phyloP scores from a whole-genome alignment of 1,140 invertebrate species.

The Megalopta genalis region DNA sequence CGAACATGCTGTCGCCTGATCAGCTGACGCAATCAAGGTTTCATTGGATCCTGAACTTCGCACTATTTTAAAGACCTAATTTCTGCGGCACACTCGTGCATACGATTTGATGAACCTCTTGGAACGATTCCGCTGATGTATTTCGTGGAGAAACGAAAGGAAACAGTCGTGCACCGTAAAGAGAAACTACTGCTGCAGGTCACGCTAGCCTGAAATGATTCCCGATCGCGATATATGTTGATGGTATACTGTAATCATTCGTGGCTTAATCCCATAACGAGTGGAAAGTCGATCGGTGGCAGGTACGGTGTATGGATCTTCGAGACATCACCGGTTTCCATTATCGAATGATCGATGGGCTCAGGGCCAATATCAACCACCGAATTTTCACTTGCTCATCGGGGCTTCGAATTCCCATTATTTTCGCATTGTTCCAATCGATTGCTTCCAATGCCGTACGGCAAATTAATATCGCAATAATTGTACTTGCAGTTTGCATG shows the following conservation, averaged over 20 bases:
- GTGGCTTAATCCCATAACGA: constrained; percentile 72
- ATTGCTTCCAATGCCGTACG: background rate
- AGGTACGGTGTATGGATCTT: constrained; percentile 71
- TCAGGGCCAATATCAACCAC: constrained; percentile 52
- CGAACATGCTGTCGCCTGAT: too few species aligned
- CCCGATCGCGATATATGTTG: constrained; percentile 45
- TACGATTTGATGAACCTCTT: background rate
- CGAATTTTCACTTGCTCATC: constrained; percentile 31
- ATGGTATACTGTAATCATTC: constrained; percentile 56
- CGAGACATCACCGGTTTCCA: constrained; percentile 69
- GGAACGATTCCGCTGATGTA: background rate
- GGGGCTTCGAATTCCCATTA: background rate
- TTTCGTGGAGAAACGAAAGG: background rate
- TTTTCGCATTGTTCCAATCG: background rate
- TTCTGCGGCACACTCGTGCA: background rate
- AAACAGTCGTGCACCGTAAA: constrained; percentile 17
- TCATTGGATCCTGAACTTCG: background rate
- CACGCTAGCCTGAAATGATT: constrained; percentile 37
- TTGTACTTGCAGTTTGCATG: background rate
- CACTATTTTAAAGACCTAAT: background rate
- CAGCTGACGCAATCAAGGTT: too few species aligned
- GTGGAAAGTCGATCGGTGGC: constrained; percentile 71
- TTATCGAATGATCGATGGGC: constrained; percentile 64
- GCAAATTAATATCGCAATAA: background rate
- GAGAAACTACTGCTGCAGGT: constrained; percentile 23